Evolutionary conservation across 1,140 invertebrate genomes (phyloP).

Genomic region (Saccostrea echinata): DNA sequence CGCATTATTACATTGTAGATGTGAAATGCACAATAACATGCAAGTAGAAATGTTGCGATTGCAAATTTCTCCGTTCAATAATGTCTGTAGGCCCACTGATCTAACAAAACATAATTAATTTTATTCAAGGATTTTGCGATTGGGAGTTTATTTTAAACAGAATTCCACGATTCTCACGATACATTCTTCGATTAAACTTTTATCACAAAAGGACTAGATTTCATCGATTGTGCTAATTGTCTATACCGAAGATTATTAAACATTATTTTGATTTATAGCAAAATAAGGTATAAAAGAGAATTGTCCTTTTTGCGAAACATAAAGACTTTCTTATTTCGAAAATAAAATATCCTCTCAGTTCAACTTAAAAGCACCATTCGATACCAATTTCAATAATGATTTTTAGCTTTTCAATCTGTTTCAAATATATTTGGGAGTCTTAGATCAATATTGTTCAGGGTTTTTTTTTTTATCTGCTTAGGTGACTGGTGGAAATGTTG

Average conservation of each 20-base stretch:
- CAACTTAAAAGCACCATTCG: background rate
- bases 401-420: background rate
- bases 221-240: background rate
- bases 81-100: background rate
- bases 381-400: background rate
- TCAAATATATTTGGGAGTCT: background rate
- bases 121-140: background rate
- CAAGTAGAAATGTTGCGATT: too few species aligned
- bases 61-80: background rate
- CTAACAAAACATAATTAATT: background rate
- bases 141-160: background rate
- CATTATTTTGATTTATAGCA: constrained; percentile 15
- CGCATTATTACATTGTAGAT: too few species aligned
- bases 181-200: background rate
- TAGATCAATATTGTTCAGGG: too few species aligned
- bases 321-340: background rate
- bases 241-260: background rate
- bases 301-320: background rate
- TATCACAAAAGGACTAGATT: background rate
- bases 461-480: too few species aligned
- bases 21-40: too few species aligned
- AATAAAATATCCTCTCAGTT: background rate
- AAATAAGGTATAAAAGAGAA: background rate
- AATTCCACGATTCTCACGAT: background rate
- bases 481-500: too few species aligned